Conservation (phyloP, 2,113 vertebrate genomes). For the Callopanchax toddi region DNA sequence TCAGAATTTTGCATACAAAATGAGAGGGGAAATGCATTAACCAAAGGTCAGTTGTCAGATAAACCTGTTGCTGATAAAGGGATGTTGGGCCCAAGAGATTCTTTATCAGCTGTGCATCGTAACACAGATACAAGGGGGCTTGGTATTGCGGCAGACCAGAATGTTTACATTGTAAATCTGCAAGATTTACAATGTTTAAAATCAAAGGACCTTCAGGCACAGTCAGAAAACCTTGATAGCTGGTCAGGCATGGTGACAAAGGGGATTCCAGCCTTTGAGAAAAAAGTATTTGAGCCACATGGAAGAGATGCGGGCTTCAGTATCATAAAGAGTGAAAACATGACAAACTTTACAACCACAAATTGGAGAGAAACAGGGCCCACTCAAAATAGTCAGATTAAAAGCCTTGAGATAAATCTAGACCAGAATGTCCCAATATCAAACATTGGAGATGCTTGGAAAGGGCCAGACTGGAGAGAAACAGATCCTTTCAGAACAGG, state of each 20-base stretch:
- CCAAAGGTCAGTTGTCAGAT: slow-evolving; percentile 2
- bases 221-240: slow-evolving; percentile 3
- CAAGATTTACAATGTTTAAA: slow-evolving; percentile 15
- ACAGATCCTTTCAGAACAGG: slow-evolving; percentile 24
- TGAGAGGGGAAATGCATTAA: slow-evolving; percentile 10
- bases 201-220: slow-evolving; percentile 3
- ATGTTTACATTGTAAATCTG: not conserved
- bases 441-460: slow-evolving; percentile 29
- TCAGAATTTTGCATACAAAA: slow-evolving; percentile 1
- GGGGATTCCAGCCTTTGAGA: slow-evolving; percentile 1
- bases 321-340: slow-evolving; percentile 2
- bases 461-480: slow-evolving; percentile 7
- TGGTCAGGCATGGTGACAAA: slow-evolving; percentile 11
- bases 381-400: slow-evolving; percentile 18
- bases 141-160: slow-evolving; percentile 8
- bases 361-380: slow-evolving; percentile 22
- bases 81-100: not conserved
- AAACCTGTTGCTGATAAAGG: slow-evolving; percentile 1
- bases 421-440: slow-evolving; percentile 17
- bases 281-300: slow-evolving; percentile 15
- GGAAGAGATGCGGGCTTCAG: slow-evolving; percentile 21
- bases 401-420: not conserved
- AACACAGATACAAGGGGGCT: slow-evolving; percentile 2
- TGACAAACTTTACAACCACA: slow-evolving; percentile 33
- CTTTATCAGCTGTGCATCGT: slow-evolving; percentile 10